phyloP scores from a whole-genome alignment of 2,888 invertebrate species.

The Sycophila texana region DNA sequence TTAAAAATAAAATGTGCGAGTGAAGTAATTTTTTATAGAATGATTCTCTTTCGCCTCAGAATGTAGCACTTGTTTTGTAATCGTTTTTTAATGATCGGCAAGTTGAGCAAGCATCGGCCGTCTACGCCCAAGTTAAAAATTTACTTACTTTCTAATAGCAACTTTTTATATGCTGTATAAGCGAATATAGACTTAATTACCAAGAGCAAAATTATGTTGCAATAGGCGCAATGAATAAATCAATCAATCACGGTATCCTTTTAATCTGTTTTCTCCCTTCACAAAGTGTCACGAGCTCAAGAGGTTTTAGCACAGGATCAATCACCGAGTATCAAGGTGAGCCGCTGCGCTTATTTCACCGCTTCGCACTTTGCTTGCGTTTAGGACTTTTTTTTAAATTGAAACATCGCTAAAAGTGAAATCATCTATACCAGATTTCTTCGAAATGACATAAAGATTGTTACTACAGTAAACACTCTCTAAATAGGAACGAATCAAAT shows the following conservation, averaged over 20 bases:
- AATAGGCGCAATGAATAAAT: conserved; percentile 38
- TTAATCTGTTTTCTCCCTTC: conserved; percentile 29
- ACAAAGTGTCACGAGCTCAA: conserved; percentile 18
- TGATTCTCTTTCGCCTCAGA: no score
- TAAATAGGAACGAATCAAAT: no score
- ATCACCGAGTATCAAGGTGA: conserved; percentile 25
- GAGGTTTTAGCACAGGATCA: conserved; percentile 29
- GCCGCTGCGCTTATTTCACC: conserved; percentile 36
- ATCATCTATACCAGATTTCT: no score
- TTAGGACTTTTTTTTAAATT: not conserved
- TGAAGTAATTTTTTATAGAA: no score
- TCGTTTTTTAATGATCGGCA: no score
- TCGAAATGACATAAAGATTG: no score
- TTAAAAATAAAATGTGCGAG: not conserved
- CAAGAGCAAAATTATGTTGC: conserved; percentile 18
- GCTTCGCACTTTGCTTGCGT: conserved; percentile 15
- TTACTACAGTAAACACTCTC: no score
- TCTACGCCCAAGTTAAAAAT: no score
- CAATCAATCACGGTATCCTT: conserved; percentile 26
- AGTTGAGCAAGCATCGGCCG: no score
- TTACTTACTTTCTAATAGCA: not conserved
- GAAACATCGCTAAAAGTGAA: no score
- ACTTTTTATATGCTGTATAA: not conserved
- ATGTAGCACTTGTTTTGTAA: no score
- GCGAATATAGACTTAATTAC: conserved; percentile 22